phyloP scores from a whole-genome alignment of 2,797 vertebrate species.

The Chromobotia macracanthus region DNA sequence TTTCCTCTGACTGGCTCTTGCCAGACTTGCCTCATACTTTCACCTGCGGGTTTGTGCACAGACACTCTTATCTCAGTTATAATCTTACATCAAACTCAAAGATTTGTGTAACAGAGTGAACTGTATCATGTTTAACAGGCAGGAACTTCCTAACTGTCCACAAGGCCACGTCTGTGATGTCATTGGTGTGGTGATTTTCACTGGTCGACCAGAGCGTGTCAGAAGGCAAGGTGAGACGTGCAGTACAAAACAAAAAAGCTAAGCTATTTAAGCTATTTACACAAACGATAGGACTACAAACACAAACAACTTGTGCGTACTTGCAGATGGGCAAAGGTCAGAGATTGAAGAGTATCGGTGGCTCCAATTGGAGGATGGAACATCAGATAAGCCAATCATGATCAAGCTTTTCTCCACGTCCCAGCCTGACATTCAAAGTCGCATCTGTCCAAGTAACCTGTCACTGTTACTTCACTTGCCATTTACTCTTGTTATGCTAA shows the following conservation, averaged over 20 bases:
- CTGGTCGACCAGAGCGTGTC: conserved; percentile 74
- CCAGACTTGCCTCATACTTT: conserved; percentile 67
- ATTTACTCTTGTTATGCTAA: background rate
- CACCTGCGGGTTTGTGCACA: conserved; percentile 64
- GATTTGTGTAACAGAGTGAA: background rate
- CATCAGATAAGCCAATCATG: conserved; percentile 66
- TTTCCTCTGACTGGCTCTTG: conserved; percentile 58
- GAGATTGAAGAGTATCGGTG: conserved; percentile 75
- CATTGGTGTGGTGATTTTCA: conserved; percentile 76
- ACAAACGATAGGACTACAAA: background rate
- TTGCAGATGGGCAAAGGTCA: conserved; percentile 64
- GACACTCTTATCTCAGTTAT: background rate
- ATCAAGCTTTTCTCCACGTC: conserved; percentile 80
- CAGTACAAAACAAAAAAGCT: background rate
- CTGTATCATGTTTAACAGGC: conserved; percentile 57
- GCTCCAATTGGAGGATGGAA: conserved; percentile 74
- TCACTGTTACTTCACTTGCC: background rate
- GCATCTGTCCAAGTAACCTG: conserved; percentile 67
- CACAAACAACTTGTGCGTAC: background rate
- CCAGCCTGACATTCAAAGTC: conserved; percentile 74
- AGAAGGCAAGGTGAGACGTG: conserved; percentile 68
- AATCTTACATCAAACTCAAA: background rate
- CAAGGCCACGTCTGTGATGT: conserved; percentile 69
- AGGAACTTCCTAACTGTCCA: conserved; percentile 62
- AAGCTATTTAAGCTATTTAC: background rate